Base-by-base conservation (phyloP, 2,113 vertebrate species). In the Cheilinus undulatus region DNA sequence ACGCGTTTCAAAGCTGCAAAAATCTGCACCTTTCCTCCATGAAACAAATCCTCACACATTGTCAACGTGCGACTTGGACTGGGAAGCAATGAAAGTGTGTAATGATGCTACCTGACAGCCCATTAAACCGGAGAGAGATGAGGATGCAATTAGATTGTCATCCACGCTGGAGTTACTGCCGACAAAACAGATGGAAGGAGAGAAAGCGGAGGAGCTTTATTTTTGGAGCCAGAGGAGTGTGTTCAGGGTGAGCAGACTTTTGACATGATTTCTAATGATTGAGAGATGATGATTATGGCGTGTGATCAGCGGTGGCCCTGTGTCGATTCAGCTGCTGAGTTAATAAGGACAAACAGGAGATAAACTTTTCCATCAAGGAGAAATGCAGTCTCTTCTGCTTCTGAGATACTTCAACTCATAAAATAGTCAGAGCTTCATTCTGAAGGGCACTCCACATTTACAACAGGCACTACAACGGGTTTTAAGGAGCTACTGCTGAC, bases 91-190 rank as follows among this genome's bases (percentile, higher is more conserved):
- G 45, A 75, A 70, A 77, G 64, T 59, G 58, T 76, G 63, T 66
- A 48, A 64, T 69, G 67, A 83, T 83, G 72, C 78, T 69, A 65
- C 83, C 78, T 85, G 89, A 90, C 82, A 85, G 81, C 65, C 77
- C 69, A 48, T 86, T 82, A 83, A 73, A 72, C 70, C 46, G 42
- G 13, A 86, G 80, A 88, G 81, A 84, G 84, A 92, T 85, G 86
- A 89, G 70, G 78, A 73, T 61, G 73, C 80, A 90, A 85, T 85
- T 70, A 82, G 52, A 60, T 65, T 78, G 84, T 87, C 86, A 79
- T 80, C 78, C 62, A 59, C 66, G 38, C 75, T 45, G 69, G 81
- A 85, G 61, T 75, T 49, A 73, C 69, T 62, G 74, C 51, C 10
- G 45, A 61, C 54, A 49, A 53, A 73, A 48, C 76, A 68, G 73